Evolutionary conservation across 2,888 invertebrate species (phyloP), one percentile per base, ranked within the genome.

Genomic region (Stenolophus ochropezus): DNA sequence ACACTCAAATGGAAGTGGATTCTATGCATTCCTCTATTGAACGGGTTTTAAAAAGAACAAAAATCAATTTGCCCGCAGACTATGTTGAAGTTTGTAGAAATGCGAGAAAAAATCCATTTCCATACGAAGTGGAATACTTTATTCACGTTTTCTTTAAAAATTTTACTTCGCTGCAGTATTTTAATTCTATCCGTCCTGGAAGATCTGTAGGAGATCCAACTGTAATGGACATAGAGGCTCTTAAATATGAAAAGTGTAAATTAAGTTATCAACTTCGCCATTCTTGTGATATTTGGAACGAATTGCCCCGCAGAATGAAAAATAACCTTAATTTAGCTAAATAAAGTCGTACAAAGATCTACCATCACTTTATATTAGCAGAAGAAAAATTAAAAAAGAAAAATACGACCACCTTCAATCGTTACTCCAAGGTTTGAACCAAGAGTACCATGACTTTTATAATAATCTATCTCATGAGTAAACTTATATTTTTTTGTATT

Each of bases 1-100:
- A 87, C 81, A 86, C 87, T 0, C 86, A 87, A 83, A 87, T 87
- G 86, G 86, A 87, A 79, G 85, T 85, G 18, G 88, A 88, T 82
- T 85, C 85, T 0, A 85, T 86, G 3, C 87, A 88, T 83, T 58
- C 85, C 80, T 74, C 82, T 0, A 86, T 88, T 51, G 87, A 88
- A 83, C 83, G 84, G 58, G 85, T 83, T 23, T 69, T 85, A n/a
- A 85, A 85, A 82, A 84, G 86, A 33, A 42, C 33, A 11, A 71
- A 71, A 33, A 71, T 71, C 33, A 61, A 61, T 2, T 21, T 61
- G 8, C 71, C 71, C 11, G 21, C 47, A 33, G 21, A 71, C n/a
- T 71, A 71, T 11, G 5, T 27, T 27, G 27, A 27, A 27, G 27
- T 27, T 5, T 27, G 27, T 27, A 27, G 27, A 27, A 27, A 5